Percentiles rank a stretch among this genome's conserved stretches.
Evolutionary conservation across 2,113 vertebrate species (phyloP).

Genomic region (Chrysemys picta): DNA sequence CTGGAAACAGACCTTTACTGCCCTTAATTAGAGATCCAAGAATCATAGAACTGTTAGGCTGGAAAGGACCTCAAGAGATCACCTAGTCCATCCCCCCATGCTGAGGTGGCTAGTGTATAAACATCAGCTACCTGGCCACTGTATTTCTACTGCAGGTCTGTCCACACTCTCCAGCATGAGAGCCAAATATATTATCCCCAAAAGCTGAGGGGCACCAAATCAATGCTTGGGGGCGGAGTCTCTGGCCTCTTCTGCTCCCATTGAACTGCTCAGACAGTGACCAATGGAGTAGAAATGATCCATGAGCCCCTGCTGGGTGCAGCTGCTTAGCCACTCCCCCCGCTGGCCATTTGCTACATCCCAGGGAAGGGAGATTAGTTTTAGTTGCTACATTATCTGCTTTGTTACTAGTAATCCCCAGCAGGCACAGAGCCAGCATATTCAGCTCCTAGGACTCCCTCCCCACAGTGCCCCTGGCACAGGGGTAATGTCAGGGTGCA

Average conservation of each 20-base stretch:
- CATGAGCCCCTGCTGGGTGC: background rate
- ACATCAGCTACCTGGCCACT: background rate
- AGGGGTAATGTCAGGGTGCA: too few species aligned
- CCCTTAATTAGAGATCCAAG: background rate
- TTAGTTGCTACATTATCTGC: too few species aligned
- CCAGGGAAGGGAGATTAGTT: too few species aligned
- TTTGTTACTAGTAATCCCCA: too few species aligned
- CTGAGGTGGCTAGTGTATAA: background rate
- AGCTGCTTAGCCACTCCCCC: background rate
- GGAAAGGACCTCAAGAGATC: too few species aligned
- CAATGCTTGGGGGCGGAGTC: background rate
- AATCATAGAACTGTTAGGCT: too few species aligned
- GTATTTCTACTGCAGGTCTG: fast-evolving
- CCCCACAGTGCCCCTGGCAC: too few species aligned
- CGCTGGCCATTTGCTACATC: too few species aligned
- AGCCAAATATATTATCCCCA: background rate
- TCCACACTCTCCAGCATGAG: background rate
- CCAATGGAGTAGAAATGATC: background rate
- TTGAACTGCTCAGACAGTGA: background rate
- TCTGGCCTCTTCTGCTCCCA: background rate
- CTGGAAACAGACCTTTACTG: background rate
- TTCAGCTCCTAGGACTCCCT: background rate
- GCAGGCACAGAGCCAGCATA: too few species aligned
- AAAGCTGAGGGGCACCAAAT: background rate
- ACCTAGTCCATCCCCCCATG: too few species aligned